A percentile compares a stretch with the other conserved stretches of the same genome.
These are phyloP conservation scores for Naso thynnoides DNA, from an alignment of 2,797 vertebrate genomes.

Conservation along the genomic window DNA sequence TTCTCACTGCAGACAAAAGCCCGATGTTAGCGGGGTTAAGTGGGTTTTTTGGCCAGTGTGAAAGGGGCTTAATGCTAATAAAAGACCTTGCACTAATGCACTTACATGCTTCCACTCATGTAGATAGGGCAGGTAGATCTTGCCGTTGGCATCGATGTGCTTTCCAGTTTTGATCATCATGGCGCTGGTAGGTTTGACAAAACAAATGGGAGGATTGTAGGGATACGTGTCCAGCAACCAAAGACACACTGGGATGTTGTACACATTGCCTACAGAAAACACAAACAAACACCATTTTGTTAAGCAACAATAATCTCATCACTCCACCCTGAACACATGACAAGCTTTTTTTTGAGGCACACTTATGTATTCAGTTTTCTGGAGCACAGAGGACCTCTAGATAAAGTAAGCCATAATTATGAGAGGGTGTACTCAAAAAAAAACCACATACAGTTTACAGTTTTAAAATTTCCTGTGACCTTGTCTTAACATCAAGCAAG, in stretches of 20 bases:
- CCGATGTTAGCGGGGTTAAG: no score
- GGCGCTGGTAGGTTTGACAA: constrained; percentile 98
- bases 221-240: constrained; percentile 99
- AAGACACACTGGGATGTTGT: constrained; percentile 98
- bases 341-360: not conserved
- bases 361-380: not conserved
- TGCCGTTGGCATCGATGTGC: constrained; percentile 97
- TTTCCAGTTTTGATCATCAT: constrained; percentile 99
- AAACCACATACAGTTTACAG: not conserved
- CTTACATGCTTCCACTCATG: constrained; percentile 99
- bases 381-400: no score
- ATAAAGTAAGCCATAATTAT: not conserved
- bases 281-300: constrained; percentile 14
- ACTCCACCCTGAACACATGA: not conserved
- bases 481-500: not conserved
- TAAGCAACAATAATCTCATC: not conserved
- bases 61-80: no score
- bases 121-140: constrained; percentile 97
- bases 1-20: no score
- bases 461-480: not conserved
- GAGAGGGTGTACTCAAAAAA: not conserved
- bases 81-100: no score
- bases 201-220: constrained; percentile 98
- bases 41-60: no score
- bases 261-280: constrained; percentile 89